Conservation (phyloP, 2,888 invertebrate genomes). For the Brassicogethes aeneus region DNA sequence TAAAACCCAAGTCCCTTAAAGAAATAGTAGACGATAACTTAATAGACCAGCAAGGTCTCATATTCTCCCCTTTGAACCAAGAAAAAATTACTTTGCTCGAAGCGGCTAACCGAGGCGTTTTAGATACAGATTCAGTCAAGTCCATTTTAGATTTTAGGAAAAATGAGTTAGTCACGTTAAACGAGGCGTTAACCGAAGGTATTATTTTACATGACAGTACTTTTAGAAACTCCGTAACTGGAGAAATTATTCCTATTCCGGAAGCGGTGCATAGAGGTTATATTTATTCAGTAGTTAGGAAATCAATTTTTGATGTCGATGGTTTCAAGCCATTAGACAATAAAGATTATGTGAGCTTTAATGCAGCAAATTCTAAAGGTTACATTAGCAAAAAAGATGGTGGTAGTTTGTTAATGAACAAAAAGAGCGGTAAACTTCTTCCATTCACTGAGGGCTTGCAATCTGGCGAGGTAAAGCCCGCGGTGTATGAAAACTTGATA, state of each 20-base stretch:
- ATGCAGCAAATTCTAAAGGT: constrained; percentile 68
- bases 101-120: constrained; percentile 76
- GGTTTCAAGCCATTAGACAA: constrained; percentile 78
- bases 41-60: constrained; percentile 66
- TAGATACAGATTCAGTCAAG: constrained; percentile 76
- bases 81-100: constrained; percentile 70
- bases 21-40: constrained; percentile 75
- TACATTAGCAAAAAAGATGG: constrained; percentile 65
- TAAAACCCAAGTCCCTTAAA: constrained; percentile 87
- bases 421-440: constrained; percentile 65
- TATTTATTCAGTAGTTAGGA: constrained; percentile 77
- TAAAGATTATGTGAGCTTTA: constrained; percentile 75
- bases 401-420: constrained; percentile 62
- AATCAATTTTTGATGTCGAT: constrained; percentile 87
- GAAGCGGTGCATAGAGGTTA: constrained; percentile 87
- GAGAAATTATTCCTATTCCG: constrained; percentile 63
- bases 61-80: constrained; percentile 74
- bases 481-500: constrained; percentile 77
- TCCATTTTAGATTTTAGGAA: constrained; percentile 76
- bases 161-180: constrained; percentile 71
- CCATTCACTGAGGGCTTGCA: constrained; percentile 73
- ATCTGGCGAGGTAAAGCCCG: constrained; percentile 70
- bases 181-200: constrained; percentile 74
- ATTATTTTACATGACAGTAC: constrained; percentile 68
- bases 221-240: constrained; percentile 66